Conservation (phyloP, 2,113 vertebrate species). For the Menura novaehollandiae region DNA sequence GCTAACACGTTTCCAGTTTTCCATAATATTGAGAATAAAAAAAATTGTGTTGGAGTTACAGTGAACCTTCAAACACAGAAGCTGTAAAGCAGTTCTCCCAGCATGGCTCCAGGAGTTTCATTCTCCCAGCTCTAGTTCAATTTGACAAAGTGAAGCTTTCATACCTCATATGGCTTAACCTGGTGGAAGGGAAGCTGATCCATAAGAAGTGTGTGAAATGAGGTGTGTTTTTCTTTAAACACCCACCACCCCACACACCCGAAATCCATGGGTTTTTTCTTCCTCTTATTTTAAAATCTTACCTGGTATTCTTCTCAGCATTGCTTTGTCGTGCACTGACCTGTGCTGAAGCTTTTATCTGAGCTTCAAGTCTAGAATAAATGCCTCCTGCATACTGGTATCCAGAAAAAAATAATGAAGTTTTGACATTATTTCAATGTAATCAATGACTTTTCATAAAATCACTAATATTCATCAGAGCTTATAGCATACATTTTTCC, state of each 20-base stretch:
- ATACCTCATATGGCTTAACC: not conserved
- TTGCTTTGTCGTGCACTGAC: conserved; percentile 74
- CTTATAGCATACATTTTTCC: not conserved
- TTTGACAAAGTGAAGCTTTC: not conserved
- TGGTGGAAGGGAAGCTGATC: not conserved
- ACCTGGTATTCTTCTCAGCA: conserved; percentile 83
- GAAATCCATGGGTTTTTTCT: not conserved
- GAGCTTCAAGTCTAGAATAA: conserved; percentile 89
- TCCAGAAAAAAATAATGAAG: not conserved
- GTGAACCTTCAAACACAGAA: not conserved
- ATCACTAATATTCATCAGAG: not conserved
- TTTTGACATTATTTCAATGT: not conserved
- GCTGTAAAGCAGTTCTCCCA: not conserved
- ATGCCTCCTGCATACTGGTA: conserved; percentile 86
- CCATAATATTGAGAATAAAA: not conserved
- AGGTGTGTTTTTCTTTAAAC: not conserved
- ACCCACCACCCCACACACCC: no score
- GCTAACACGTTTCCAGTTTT: not conserved
- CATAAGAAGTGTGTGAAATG: fast-evolving
- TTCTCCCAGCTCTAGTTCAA: not conserved
- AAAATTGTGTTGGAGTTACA: not conserved
- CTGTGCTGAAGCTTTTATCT: conserved; percentile 82
- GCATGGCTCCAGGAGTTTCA: not conserved
- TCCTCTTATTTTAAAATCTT: not conserved
- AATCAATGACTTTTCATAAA: not conserved